Percentiles rank a stretch among this genome's conserved stretches.
Evolutionary conservation across 1,140 invertebrate species (phyloP).

Genomic region (Conopomorpha cramerella): DNA sequence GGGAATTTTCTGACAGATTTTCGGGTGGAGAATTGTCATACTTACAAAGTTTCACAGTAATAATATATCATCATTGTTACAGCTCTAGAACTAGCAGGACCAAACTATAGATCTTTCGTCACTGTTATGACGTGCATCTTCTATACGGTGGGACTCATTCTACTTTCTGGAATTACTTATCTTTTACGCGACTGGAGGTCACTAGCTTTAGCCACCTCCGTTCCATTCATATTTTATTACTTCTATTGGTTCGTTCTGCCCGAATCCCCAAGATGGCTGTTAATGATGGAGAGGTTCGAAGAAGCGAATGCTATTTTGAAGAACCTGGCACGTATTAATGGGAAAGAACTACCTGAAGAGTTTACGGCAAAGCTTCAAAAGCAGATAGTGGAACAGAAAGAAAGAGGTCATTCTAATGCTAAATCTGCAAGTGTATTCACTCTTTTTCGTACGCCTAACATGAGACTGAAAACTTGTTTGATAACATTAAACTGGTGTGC

Average conservation of each 20-base stretch:
- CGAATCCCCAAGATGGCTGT: conserved; percentile 83
- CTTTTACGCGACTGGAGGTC: conserved; percentile 81
- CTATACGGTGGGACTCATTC: conserved; percentile 83
- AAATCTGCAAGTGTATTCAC: conserved; percentile 70
- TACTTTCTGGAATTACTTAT: conserved; percentile 81
- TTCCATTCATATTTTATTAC: conserved; percentile 84
- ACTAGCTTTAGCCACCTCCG: conserved; percentile 77
- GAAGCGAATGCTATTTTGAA: conserved; percentile 80
- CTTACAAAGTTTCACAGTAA: too few species aligned
- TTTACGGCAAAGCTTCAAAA: conserved; percentile 75
- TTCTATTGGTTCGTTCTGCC: conserved; percentile 84
- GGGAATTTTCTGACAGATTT: too few species aligned
- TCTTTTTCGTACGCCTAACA: conserved; percentile 82
- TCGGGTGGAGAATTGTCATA: too few species aligned
- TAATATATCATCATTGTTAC: too few species aligned
- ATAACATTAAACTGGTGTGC: conserved; percentile 74
- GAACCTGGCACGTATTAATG: conserved; percentile 76
- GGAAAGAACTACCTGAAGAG: conserved; percentile 71
- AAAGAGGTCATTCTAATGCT: conserved; percentile 65
- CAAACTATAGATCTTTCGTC: conserved; percentile 87
- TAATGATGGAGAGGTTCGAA: conserved; percentile 77
- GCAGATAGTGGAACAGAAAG: conserved; percentile 69
- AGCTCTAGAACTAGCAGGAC: conserved; percentile 88
- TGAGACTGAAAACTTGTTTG: conserved; percentile 74
- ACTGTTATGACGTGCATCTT: conserved; percentile 90